Evolutionary conservation across 2,888 invertebrate genomes (phyloP), one percentile per base, ranked within the genome.

Genomic region (Microplitis manilae): DNA sequence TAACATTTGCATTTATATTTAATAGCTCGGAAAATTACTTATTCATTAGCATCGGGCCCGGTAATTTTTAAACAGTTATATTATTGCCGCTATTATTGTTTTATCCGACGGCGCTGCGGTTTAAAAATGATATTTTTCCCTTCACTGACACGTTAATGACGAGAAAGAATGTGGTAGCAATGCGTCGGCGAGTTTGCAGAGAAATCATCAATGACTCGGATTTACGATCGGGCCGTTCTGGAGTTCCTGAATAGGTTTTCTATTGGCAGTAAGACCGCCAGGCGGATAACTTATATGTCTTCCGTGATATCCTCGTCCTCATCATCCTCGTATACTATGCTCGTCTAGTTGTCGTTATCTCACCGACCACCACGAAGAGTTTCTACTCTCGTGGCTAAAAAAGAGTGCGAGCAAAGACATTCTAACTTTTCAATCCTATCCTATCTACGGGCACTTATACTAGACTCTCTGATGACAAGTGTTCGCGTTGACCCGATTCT

Each of bases 181-280:
- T 62, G 64, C 72, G 72, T 69, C 30, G 71, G 20, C 20, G 20
- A 68, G 65, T 69, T 50, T 71, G 75, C 65, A 79, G 81, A 81
- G 81, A 81, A 81, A 81, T 81, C 80, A 81, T 79, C 77, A 81
- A 81, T 81, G 81, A 79, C 79, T 81, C 76, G 79, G 79, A 78
- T 81, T 81, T 81, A 79, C 80, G 81, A 80, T 79, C 80, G 64
- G 68, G 75, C 62, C 64, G 64, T 75, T 64, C 73, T 69, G 72
- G 70, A 30, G 30, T 30, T 30, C 30, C 30, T 75, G 67, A 30
- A 71, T 75, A 73, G 65, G 77, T 79, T 80, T 80, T 80, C 80
- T 79, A 80, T 79, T 78, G 75, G 75, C 65, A 64, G 40, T 68
- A 68, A 6, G 50, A 50, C 50, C 13, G 13, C 13, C 50, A 13